Evolutionary conservation across 2,797 vertebrate species (phyloP).

Genomic region (Urosaurus nigricauda): DNA sequence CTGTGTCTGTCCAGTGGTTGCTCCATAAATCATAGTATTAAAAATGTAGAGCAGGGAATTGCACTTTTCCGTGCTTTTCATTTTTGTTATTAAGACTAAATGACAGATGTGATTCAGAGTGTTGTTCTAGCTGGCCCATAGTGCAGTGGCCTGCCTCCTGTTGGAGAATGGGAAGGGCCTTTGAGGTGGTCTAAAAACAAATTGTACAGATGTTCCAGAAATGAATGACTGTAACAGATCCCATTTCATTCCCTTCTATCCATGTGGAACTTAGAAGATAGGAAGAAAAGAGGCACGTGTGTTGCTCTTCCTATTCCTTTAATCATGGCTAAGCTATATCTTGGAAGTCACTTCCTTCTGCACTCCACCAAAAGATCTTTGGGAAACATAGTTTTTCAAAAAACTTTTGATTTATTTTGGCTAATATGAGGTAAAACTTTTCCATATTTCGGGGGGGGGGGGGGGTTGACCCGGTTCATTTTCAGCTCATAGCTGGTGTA

Average conservation of each 20-base stretch:
- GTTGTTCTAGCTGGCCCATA: too few species aligned
- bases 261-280: background rate
- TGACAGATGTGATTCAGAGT: slow-evolving; percentile 69
- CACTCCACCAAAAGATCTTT: background rate
- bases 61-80: slow-evolving; percentile 75
- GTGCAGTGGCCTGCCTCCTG: background rate
- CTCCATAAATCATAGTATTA: slow-evolving; percentile 63
- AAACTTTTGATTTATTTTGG: too few species aligned
- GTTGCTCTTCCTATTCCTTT: background rate
- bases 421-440: too few species aligned
- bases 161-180: background rate
- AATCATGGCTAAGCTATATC: background rate
- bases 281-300: background rate
- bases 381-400: background rate
- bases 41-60: slow-evolving; percentile 68
- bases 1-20: slow-evolving; percentile 51
- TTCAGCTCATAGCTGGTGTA: background rate
- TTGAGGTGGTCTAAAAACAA: background rate
- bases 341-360: background rate
- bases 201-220: background rate
- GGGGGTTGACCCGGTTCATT: too few species aligned
- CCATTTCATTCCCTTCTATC: background rate
- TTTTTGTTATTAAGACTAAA: slow-evolving; percentile 69
- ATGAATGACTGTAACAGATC: background rate
- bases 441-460: too few species aligned